Evolutionary conservation across 1,140 invertebrate species (phyloP).

Genomic region (Apis florea): DNA sequence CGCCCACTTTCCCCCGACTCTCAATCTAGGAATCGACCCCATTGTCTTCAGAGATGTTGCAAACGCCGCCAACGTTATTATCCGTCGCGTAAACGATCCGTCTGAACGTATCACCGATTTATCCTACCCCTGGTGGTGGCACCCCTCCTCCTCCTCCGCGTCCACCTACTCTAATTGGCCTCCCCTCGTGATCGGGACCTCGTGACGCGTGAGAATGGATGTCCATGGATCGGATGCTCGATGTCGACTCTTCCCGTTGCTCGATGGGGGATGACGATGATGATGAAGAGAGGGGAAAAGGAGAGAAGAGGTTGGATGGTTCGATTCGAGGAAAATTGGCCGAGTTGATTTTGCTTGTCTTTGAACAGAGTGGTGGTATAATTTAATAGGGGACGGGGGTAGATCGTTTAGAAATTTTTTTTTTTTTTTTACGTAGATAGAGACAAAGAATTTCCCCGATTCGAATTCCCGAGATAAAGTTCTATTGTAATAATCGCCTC

Average conservation of each 20-base stretch:
- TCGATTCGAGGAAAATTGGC: background rate
- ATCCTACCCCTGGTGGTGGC: background rate
- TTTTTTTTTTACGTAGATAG: too few species aligned
- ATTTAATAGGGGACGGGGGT: too few species aligned
- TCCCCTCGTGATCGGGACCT: slow-evolving; percentile 10
- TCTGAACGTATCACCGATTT: slow-evolving; percentile 24
- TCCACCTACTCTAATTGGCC: slow-evolving; percentile 31
- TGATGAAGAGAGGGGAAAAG: too few species aligned
- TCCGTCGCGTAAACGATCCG: slow-evolving; percentile 23
- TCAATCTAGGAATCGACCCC: background rate
- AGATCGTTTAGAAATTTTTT: background rate
- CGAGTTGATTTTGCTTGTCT: background rate
- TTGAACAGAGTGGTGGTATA: too few species aligned
- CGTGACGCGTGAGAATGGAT: slow-evolving; percentile 40
- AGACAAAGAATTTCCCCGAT: too few species aligned
- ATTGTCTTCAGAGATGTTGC: slow-evolving; percentile 34
- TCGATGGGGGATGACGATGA: background rate
- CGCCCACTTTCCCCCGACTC: background rate
- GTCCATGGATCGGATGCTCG: background rate
- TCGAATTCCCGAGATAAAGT: too few species aligned
- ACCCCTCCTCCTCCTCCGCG: background rate
- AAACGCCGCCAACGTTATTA: slow-evolving; percentile 29
- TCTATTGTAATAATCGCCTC: too few species aligned
- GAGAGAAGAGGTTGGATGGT: background rate
- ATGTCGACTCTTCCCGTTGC: slow-evolving; percentile 3